These are phyloP conservation scores for Indicator maculatus DNA, from an alignment of 2,113 vertebrate species.

Conservation along the genomic window DNA sequence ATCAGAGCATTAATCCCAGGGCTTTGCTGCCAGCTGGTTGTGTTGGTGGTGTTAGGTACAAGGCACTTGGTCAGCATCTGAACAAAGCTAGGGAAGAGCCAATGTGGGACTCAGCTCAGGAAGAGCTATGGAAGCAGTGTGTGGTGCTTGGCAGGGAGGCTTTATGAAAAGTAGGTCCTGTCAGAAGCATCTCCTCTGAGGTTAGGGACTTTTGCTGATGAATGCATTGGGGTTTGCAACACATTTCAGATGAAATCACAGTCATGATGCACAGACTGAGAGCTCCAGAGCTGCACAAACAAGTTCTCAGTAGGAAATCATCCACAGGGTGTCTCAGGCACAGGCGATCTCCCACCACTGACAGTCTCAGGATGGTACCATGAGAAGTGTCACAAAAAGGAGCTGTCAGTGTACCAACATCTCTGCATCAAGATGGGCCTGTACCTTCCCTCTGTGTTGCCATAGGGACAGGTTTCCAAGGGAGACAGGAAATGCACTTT, in stretches of 20 bases:
- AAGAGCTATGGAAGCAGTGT: neutral
- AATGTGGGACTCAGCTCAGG: neutral
- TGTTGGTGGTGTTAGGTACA: accelerated
- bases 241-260: neutral
- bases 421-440: neutral
- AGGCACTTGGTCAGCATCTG: neutral
- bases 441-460: neutral
- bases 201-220: neutral
- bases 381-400: neutral
- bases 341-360: neutral
- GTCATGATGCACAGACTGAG: neutral
- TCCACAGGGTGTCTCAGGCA: neutral
- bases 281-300: neutral
- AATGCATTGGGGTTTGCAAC: neutral
- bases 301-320: neutral
- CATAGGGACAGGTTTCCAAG: neutral
- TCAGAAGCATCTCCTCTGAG: neutral
- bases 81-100: neutral
- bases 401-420: neutral
- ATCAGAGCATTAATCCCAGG: neutral
- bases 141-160: neutral
- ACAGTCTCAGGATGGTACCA: neutral
- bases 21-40: accelerated
- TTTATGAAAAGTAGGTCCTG: neutral
- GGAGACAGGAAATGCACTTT: neutral